These are phyloP conservation scores for Melanerpes formicivorus DNA, from an alignment of 2,113 vertebrate genomes.

Conservation along the genomic window DNA sequence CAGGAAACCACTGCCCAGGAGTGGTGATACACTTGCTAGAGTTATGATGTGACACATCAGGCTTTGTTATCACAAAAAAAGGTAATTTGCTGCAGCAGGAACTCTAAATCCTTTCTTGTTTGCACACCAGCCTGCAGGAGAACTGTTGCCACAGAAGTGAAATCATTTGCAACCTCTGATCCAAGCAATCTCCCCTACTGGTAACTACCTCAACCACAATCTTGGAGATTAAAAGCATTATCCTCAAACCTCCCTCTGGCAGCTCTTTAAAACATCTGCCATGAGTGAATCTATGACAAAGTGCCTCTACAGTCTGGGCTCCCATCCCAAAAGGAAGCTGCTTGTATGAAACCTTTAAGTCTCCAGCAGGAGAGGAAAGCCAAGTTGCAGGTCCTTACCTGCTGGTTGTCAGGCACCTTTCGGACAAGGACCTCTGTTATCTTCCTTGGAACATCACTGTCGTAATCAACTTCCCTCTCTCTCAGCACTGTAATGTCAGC, in stretches of 20 bases:
- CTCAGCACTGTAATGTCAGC: conserved; percentile 94
- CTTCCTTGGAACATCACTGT: conserved; percentile 86
- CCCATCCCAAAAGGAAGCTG: background rate
- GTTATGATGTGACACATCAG: background rate
- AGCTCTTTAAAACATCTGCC: background rate
- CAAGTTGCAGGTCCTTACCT: conserved; percentile 76
- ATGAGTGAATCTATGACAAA: background rate
- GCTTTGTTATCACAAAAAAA: background rate
- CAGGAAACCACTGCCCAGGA: background rate
- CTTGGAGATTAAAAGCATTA: background rate
- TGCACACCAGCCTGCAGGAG: background rate
- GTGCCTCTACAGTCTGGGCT: background rate
- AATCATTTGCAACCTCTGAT: background rate
- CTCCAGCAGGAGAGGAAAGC: background rate
- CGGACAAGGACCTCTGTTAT: conserved; percentile 96
- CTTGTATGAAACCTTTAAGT: background rate
- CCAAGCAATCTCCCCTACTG: background rate
- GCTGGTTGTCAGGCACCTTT: conserved; percentile 98
- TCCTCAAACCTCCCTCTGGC: background rate
- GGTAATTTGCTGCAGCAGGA: background rate
- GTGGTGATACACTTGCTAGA: background rate
- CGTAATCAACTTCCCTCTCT: conserved; percentile 92
- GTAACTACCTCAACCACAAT: background rate
- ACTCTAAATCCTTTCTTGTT: background rate
- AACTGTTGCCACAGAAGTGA: background rate